Percentiles rank a stretch among this genome's conserved stretches.
Evolutionary conservation across 2,888 invertebrate species (phyloP).

Genomic region (Atethmia centrago): DNA sequence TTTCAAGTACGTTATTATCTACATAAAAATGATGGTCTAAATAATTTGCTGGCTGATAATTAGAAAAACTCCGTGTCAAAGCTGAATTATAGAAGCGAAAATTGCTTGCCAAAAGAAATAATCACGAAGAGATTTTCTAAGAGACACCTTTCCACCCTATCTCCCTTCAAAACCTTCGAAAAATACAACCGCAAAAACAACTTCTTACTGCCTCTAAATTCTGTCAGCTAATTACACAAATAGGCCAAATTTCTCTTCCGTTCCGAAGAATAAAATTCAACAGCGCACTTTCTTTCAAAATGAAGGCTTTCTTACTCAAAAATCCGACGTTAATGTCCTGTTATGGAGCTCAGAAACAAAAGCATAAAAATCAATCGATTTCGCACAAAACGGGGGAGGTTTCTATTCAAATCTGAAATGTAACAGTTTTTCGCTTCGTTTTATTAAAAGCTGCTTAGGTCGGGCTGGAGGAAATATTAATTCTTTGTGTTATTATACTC

Average conservation of each 20-base stretch:
- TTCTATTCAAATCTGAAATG: slow-evolving; percentile 50
- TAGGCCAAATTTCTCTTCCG: slow-evolving; percentile 45
- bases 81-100: slow-evolving; percentile 15
- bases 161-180: slow-evolving; percentile 27
- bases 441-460: slow-evolving; percentile 55
- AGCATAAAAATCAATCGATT: slow-evolving; percentile 66
- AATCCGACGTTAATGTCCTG: slow-evolving; percentile 54
- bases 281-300: slow-evolving; percentile 59
- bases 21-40: neutral
- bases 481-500: slow-evolving; percentile 42
- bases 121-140: slow-evolving; percentile 15
- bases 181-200: slow-evolving; percentile 40
- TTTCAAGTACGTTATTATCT: neutral
- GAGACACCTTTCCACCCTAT: slow-evolving; percentile 39
- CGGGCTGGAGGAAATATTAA: slow-evolving; percentile 35
- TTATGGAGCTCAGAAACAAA: slow-evolving; percentile 59
- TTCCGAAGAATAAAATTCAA: slow-evolving; percentile 60
- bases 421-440: slow-evolving; percentile 51
- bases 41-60: neutral
- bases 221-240: slow-evolving; percentile 60
- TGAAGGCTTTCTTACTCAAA: slow-evolving; percentile 59
- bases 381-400: slow-evolving; percentile 35
- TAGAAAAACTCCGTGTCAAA: neutral
- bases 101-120: slow-evolving; percentile 17
- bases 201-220: slow-evolving; percentile 49